Base-by-base conservation (phyloP, 2,113 vertebrate species). In the Potamarius usumacintae region DNA sequence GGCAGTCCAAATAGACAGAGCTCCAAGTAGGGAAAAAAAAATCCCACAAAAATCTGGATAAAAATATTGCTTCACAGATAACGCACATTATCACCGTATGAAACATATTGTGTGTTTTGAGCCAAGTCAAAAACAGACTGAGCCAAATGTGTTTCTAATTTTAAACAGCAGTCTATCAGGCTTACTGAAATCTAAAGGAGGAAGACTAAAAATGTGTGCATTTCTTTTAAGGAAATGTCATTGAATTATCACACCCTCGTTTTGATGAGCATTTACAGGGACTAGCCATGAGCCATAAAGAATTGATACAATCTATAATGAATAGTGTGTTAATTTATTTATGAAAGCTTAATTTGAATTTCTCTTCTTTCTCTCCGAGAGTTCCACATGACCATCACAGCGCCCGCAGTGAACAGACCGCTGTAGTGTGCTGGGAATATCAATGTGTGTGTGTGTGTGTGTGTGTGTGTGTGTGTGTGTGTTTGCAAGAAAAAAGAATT, bases 301-400 rank as follows among this genome's bases (percentile, higher is more conserved):
- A 96, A 97, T 98, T 97, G 94, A 97, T 96, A 93, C 90, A 89
- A 96, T 95, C 97, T 96, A 96, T 97, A 96, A 98, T 96, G 95
- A 93, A 97, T 95, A 94, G 94, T 6, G 34, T 87, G 63, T 89
- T 93, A 92, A 94, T 93, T 95, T 95, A 96, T 96, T 95, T 92
- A 95, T 94, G 92, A 94, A 92, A 83, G 92, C 90, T 94, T 95
- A 95, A 95, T 94, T 92, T 92, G 92, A 94, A 93, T 94, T 94
- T 92, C 93, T 91, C 85, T 88, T 86, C 84, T 89, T 89, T 92
- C 92, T 93, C 90, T 90, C 86, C 89, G 82, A 72, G 17, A 80
- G 82, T 87, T 89, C 79, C 88, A 83, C 86, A 77, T 72, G 82
- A 84, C 76, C 55, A 34, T 87, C 85, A 25, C 71, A 83, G 85